phyloP scores from a whole-genome alignment of 1,140 invertebrate species.

The Idris sp. region DNA sequence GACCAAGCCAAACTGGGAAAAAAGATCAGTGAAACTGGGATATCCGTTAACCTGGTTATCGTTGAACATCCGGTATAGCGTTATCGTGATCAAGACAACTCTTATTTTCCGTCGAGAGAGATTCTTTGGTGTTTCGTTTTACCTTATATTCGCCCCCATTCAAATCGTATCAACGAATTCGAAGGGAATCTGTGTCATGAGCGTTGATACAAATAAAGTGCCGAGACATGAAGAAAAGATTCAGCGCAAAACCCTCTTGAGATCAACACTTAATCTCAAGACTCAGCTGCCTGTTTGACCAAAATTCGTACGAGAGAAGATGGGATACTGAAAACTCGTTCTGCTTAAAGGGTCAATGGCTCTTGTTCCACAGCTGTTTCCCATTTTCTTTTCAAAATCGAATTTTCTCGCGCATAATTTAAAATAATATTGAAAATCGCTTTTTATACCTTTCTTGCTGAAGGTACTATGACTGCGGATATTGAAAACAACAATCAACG shows the following conservation, averaged over 20 bases:
- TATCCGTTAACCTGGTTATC: conserved; percentile 60
- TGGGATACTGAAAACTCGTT: too few relatives aligned
- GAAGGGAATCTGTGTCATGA: conserved; percentile 32
- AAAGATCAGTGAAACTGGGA: conserved; percentile 53
- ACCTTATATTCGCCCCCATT: conserved; percentile 25
- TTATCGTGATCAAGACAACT: conserved; percentile 48
- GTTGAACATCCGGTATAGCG: conserved; percentile 43
- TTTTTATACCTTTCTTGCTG: conserved; percentile 7
- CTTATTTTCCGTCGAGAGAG: conserved; percentile 46
- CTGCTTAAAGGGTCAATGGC: conserved; percentile 16
- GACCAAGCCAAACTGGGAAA: conserved; percentile 44
- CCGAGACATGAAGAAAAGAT: background rate
- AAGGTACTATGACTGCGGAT: conserved; percentile 23
- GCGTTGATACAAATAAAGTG: conserved; percentile 36
- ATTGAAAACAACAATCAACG: conserved; percentile 39
- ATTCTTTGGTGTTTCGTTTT: conserved; percentile 44
- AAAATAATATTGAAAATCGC: conserved; percentile 43
- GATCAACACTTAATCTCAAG: conserved; percentile 13
- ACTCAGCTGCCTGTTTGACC: conserved; percentile 33
- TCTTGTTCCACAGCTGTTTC: conserved; percentile 9
- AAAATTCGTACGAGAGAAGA: conserved; percentile 13
- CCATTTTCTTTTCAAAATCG: conserved; percentile 39
- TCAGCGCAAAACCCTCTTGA: too few relatives aligned
- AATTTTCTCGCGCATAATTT: conserved; percentile 34
- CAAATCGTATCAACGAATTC: conserved; percentile 32